Percentiles rank a stretch among this genome's conserved stretches.
These are phyloP conservation scores for Argopecten irradians DNA, from an alignment of 1,140 invertebrate species.

Conservation along the genomic window DNA sequence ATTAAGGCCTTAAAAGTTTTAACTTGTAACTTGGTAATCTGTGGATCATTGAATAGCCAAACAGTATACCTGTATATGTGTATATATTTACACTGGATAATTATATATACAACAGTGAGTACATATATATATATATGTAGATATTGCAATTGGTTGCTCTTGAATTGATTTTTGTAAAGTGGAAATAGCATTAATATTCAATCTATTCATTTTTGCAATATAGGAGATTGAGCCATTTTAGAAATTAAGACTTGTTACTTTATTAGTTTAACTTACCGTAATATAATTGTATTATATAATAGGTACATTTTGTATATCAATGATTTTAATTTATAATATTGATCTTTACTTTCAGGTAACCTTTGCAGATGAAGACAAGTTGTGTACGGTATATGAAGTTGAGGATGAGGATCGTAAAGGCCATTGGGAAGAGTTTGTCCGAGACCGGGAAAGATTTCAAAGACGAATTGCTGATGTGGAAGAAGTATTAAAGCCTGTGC, in stretches of 20 bases:
- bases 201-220: neutral
- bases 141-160: too few species aligned
- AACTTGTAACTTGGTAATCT: too few species aligned
- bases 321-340: neutral
- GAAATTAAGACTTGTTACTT: neutral
- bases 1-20: too few species aligned
- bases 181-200: neutral
- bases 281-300: conserved; percentile 18
- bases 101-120: too few species aligned
- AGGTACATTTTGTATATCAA: neutral
- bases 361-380: conserved; percentile 50
- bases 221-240: neutral
- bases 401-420: conserved; percentile 50
- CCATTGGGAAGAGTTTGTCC: conserved; percentile 54
- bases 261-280: neutral
- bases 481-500: conserved; percentile 41
- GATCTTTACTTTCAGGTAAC: conserved; percentile 53
- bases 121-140: too few species aligned
- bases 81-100: too few species aligned
- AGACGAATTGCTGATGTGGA: conserved; percentile 49
- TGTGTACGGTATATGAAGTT: conserved; percentile 39
- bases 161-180: neutral
- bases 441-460: conserved; percentile 55
- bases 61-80: too few species aligned
- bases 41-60: too few species aligned